Base-by-base conservation (phyloP, 1,140 invertebrate species). In the Melipona quadrifasciata region DNA sequence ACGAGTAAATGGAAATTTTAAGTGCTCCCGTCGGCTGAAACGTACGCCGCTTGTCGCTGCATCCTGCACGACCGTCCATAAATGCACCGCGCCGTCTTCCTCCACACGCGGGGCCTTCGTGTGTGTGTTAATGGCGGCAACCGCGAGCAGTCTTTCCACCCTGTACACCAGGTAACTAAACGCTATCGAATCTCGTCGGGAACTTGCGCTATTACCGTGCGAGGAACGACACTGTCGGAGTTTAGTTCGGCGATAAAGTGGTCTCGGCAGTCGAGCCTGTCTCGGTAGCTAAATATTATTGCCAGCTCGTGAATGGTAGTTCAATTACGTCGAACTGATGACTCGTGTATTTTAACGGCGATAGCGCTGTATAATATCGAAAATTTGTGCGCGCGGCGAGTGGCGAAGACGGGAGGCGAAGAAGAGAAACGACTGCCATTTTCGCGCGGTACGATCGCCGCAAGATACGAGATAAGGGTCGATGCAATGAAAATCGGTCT, bases 1-100 rank as follows among this genome's bases (percentile, higher is more conserved):
- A 68, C 83, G 81, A 80, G 87, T 55, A 89, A 91, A 91, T 91
- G 90, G 90, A 89, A 91, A 91, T 89, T 91, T 90, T 91, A 90
- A 91, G 88, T 90, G 90, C 88, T 76, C 70, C 80, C 78, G 82
- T 31, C 77, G 82, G 65, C 58, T 78, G 82, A 85, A 88, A 88
- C 86, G 65, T 80, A 83, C 61, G 57, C 58, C n/a, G 72, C 68
- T 75, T 61, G 71, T 47, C 47, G 71, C 47, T 51, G 80, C 34
- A 78, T 87, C 71, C 76, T 78, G 65, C 57, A 51, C 47, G 80
- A 83, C 77, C 77, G 65, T 75, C 82, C 79, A n/a, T 76, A 87
- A 88, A 87, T 81, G 87, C 31, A 67, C 8, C 39, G 39, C 39
- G 39, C 39, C 39, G 70, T 87, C 82, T 77, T 80, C 72, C 76